Evolutionary conservation across 2,888 invertebrate species (phyloP).

Genomic region (Epinotia nisella): DNA sequence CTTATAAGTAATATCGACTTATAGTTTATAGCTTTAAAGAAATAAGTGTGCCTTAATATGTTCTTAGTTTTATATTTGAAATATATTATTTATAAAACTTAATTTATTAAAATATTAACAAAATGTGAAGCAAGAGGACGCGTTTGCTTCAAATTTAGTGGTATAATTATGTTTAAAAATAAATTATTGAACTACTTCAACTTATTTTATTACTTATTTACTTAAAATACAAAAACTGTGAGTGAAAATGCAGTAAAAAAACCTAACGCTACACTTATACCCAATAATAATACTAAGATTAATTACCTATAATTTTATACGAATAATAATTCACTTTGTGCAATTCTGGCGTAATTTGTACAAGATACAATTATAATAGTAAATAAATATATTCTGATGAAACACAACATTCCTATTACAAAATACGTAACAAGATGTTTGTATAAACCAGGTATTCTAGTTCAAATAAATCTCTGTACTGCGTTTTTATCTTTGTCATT

Average conservation of each 20-base stretch:
- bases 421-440: slow-evolving; percentile 65
- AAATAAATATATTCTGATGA: slow-evolving; percentile 5
- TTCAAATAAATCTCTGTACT: too few species aligned
- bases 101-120: slow-evolving; percentile 9
- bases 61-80: slow-evolving; percentile 19
- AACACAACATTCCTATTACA: slow-evolving; percentile 64
- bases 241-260: slow-evolving; percentile 47
- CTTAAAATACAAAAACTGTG: slow-evolving; percentile 44
- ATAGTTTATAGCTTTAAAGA: slow-evolving; percentile 2
- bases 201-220: slow-evolving; percentile 31
- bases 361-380: neutral
- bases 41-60: slow-evolving; percentile 42
- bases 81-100: slow-evolving; percentile 21
- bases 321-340: slow-evolving; percentile 67
- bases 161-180: slow-evolving; percentile 23
- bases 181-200: neutral
- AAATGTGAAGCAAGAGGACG: slow-evolving; percentile 48
- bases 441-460: slow-evolving; percentile 21
- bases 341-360: slow-evolving; percentile 57
- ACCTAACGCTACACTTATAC: slow-evolving; percentile 38
- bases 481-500: too few species aligned
- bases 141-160: slow-evolving; percentile 47
- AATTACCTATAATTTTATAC: neutral
- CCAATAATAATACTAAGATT: neutral
- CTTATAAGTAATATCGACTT: neutral